A percentile compares a stretch with the other conserved stretches of the same genome.
Evolutionary conservation across 2,888 invertebrate genomes (phyloP).

Genomic region (Sminthurinus aureus): DNA sequence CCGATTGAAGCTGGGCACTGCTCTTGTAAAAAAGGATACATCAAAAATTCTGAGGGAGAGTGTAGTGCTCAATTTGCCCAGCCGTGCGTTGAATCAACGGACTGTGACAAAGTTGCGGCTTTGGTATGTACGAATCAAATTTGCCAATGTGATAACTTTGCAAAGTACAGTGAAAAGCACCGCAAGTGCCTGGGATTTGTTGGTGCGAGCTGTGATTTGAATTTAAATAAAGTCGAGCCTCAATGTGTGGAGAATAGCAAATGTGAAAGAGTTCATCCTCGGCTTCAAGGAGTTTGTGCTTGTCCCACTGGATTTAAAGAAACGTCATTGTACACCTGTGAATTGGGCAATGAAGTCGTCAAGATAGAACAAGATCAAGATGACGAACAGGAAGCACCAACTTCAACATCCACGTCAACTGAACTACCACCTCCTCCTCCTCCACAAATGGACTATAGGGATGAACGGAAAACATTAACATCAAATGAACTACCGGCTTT

Average conservation of each 20-base stretch:
- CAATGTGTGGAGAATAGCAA: constrained; percentile 15
- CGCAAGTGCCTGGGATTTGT: constrained; percentile 27
- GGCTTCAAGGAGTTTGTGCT: background rate
- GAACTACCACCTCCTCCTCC: no score
- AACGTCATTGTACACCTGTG: background rate
- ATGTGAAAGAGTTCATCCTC: background rate
- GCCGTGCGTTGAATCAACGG: background rate
- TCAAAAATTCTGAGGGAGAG: background rate
- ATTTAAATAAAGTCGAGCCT: background rate
- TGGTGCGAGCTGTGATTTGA: background rate
- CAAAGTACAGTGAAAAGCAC: background rate
- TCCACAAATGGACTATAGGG: no score
- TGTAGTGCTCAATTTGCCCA: background rate
- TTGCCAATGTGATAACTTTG: background rate
- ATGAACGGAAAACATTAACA: no score
- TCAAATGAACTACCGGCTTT: no score
- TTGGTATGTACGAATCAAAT: background rate
- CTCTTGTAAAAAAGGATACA: background rate
- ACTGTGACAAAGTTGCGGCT: background rate
- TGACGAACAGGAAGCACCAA: no score
- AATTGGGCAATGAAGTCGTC: background rate
- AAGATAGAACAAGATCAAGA: background rate
- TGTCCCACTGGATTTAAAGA: background rate
- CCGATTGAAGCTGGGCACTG: background rate
- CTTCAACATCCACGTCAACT: no score